A percentile compares a stretch with the other conserved stretches of the same genome.
These are phyloP conservation scores for Hypanus sabinus DNA, from an alignment of 2,113 vertebrate species.

Conservation along the genomic window DNA sequence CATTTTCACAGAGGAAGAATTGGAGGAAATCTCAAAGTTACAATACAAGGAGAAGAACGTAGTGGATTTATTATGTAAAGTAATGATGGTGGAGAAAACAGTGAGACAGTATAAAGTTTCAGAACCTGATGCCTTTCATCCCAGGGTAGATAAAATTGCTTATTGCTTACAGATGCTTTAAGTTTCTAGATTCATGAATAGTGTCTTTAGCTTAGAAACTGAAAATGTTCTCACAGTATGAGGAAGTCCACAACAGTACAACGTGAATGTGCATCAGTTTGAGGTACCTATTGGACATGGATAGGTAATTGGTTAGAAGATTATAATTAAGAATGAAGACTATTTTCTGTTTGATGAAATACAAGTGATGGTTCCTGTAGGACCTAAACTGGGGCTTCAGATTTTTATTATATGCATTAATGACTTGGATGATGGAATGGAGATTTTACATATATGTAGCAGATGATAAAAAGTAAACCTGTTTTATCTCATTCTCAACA, in stretches of 20 bases:
- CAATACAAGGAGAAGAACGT: neutral
- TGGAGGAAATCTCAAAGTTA: neutral
- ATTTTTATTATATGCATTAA: neutral
- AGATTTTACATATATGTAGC: neutral
- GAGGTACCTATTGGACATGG: neutral
- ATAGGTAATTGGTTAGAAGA: neutral
- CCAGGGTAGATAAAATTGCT: neutral
- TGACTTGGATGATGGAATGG: neutral
- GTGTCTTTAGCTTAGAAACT: neutral
- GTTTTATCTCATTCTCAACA: too few relatives aligned
- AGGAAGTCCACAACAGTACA: neutral
- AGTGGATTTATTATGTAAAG: neutral
- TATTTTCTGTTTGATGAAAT: neutral
- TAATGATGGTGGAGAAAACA: neutral
- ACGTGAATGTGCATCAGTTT: neutral
- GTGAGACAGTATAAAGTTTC: neutral
- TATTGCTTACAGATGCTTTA: neutral
- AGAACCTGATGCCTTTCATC: neutral
- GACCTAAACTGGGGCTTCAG: neutral
- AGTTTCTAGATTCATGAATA: neutral
- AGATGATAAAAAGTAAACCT: too few relatives aligned
- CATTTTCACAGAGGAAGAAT: neutral
- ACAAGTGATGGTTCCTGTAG: neutral
- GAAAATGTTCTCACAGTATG: neutral
- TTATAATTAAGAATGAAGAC: neutral